A percentile compares a stretch with the other conserved stretches of the same genome.
phyloP scores from a whole-genome alignment of 2,797 vertebrate species.

The Rhodeus uyekii region DNA sequence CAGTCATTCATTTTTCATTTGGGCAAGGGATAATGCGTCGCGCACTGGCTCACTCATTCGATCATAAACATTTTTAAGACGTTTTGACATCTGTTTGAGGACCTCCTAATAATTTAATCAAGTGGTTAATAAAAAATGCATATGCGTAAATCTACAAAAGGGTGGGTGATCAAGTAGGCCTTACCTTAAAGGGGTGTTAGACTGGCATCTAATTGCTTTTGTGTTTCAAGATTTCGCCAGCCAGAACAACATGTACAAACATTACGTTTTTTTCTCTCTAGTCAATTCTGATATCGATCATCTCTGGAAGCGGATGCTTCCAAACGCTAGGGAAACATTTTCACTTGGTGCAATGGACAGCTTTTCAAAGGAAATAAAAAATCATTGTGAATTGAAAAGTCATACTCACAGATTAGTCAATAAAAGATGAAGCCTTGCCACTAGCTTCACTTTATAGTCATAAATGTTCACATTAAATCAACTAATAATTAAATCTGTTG shows the following conservation, averaged over 20 bases:
- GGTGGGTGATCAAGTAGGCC: constrained; percentile 7
- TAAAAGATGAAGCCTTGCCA: neutral
- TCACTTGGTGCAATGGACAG: constrained; percentile 6
- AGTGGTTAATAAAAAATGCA: constrained; percentile 74
- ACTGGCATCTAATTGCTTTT: neutral
- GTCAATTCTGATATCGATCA: neutral
- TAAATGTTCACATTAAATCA: neutral
- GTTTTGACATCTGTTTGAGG: constrained; percentile 92
- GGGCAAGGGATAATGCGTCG: constrained; percentile 86
- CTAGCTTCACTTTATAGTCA: neutral
- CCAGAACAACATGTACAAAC: neutral
- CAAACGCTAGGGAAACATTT: neutral
- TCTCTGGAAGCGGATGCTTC: neutral
- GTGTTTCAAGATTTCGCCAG: neutral
- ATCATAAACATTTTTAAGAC: constrained; percentile 90
- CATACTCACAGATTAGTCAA: neutral
- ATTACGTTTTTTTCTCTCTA: neutral
- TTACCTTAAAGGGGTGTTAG: neutral
- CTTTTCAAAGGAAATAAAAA: neutral
- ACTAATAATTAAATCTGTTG: neutral
- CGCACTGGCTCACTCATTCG: constrained; percentile 84
- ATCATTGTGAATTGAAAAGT: neutral
- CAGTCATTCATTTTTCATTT: constrained; percentile 95
- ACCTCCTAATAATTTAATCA: constrained; percentile 83
- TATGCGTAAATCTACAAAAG: constrained; percentile 32